Conservation (phyloP, 2,113 vertebrate genomes). For the Oxyruncus cristatus region DNA sequence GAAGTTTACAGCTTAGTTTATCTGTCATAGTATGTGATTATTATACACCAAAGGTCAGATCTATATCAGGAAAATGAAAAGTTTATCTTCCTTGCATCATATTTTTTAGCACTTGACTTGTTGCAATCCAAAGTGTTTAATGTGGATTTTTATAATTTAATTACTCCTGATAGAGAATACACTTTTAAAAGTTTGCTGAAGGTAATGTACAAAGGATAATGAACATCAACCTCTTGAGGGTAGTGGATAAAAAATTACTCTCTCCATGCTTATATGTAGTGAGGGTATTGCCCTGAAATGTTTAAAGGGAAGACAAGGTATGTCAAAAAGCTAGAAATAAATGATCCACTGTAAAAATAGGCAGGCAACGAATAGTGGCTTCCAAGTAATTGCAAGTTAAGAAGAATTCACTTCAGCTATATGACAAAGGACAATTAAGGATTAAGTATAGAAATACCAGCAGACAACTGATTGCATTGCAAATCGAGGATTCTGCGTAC, state of each 20-base stretch:
- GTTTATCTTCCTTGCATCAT: neutral
- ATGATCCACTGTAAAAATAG: neutral
- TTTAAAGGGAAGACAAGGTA: neutral
- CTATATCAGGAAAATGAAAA: conserved; percentile 1
- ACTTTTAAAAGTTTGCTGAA: neutral
- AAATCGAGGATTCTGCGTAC: rapidly evolving
- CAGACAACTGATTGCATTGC: neutral
- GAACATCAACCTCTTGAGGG: neutral
- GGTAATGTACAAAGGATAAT: neutral
- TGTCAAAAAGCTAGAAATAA: neutral
- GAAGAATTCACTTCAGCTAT: neutral
- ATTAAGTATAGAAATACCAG: neutral
- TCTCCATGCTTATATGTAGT: neutral
- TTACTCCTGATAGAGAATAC: neutral
- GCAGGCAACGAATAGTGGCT: neutral
- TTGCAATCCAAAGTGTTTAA: neutral
- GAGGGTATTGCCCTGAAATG: neutral
- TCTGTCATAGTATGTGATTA: conserved; percentile 20
- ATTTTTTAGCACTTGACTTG: neutral
- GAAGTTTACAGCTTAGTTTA: neutral
- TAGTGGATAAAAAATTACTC: neutral
- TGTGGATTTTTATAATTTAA: neutral
- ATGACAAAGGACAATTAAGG: neutral
- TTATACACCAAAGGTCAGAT: conserved; percentile 48
- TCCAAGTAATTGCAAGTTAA: neutral